Conservation (phyloP, 2,888 invertebrate species). For the Fragum sueziense region DNA sequence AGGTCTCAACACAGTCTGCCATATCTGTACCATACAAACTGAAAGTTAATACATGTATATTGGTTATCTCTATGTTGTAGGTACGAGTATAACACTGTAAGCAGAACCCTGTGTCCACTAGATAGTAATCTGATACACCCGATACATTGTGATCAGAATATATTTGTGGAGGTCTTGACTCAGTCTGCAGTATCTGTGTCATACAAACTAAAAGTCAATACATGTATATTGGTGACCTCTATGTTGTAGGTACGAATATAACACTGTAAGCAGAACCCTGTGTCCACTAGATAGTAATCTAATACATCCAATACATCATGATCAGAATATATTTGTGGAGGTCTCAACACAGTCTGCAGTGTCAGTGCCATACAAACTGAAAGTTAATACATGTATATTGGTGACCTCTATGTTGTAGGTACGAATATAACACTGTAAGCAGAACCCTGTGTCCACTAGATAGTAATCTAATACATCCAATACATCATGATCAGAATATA, state of each 20-base stretch:
- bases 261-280: slow-evolving; percentile 77
- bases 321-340: slow-evolving; percentile 85
- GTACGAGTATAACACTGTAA: slow-evolving; percentile 72
- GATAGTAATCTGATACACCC: slow-evolving; percentile 56
- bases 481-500: slow-evolving; percentile 76
- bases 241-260: slow-evolving; percentile 74
- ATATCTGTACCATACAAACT: slow-evolving; percentile 85
- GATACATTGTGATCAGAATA: slow-evolving; percentile 65
- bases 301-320: slow-evolving; percentile 7
- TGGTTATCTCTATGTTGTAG: slow-evolving; percentile 76
- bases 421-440: slow-evolving; percentile 72
- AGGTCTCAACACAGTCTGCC: slow-evolving; percentile 87
- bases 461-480: slow-evolving; percentile 42
- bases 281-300: slow-evolving; percentile 76
- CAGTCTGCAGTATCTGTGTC: slow-evolving; percentile 85
- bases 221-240: too few species aligned
- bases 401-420: too few species aligned
- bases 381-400: too few species aligned
- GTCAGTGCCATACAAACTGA: slow-evolving; percentile 84
- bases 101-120: slow-evolving; percentile 81
- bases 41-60: too few species aligned
- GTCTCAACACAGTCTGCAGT: slow-evolving; percentile 87
- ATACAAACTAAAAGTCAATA: slow-evolving; percentile 81
- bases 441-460: slow-evolving; percentile 81
- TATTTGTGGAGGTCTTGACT: slow-evolving; percentile 88